Conservation (phyloP, 2,113 vertebrate species). For the human region GRCh38 chr19:11721501-11722000, state of each 20-base stretch:
- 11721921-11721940: not conserved
- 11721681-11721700: too few relatives aligned
- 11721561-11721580: not conserved
- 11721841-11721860: not conserved
- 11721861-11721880: not conserved
- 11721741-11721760: not conserved
- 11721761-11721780: not conserved
- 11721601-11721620: not conserved
- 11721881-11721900: not conserved
- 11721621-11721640: not conserved
- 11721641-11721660: not conserved
- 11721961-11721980: not conserved
- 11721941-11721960: not conserved
- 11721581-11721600: not conserved
- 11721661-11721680: too few relatives aligned
- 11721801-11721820: not conserved
- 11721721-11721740: too few relatives aligned
- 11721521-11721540: not conserved
- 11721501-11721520: not conserved
- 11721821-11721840: not conserved
- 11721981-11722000: not conserved
- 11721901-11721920: not conserved
- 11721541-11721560: not conserved
- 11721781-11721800: not conserved
- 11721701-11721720: too few relatives aligned